Conservation (phyloP, 2,888 invertebrate genomes). For the Rhorus exstirpatorius region DNA sequence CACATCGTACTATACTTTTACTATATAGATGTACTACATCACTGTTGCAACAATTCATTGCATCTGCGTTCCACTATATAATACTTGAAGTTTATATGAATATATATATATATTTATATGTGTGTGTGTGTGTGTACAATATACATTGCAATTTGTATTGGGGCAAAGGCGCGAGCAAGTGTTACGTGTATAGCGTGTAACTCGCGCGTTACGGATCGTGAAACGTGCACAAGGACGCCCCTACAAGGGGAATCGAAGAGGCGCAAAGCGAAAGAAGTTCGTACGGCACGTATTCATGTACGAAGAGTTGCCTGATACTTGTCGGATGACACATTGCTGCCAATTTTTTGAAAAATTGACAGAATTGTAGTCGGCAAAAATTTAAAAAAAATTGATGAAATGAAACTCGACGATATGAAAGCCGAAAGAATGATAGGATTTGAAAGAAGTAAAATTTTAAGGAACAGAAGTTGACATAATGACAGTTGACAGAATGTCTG, state of each 20-base stretch:
- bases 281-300: no score
- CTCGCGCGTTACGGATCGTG: constrained; percentile 66
- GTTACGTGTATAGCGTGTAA: constrained; percentile 58
- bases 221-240: constrained; percentile 61
- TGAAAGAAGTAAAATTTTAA: no score
- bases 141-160: background rate
- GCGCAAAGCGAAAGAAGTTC: no score
- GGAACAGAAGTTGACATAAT: background rate
- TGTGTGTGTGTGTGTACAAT: no score
- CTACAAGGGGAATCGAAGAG: background rate
- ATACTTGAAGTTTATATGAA: background rate
- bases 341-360: no score
- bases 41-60: constrained; percentile 25
- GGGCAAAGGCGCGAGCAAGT: background rate
- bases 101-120: no score
- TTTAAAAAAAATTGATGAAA: no score
- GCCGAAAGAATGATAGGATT: no score
- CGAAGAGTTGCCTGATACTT: no score
- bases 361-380: no score
- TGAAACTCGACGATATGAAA: no score
- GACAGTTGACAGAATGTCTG: background rate
- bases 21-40: constrained; percentile 11
- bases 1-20: constrained; percentile 19
- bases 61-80: background rate
- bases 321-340: no score